Conservation (phyloP, 2,888 invertebrate genomes). For the Dynastes hyllus region DNA sequence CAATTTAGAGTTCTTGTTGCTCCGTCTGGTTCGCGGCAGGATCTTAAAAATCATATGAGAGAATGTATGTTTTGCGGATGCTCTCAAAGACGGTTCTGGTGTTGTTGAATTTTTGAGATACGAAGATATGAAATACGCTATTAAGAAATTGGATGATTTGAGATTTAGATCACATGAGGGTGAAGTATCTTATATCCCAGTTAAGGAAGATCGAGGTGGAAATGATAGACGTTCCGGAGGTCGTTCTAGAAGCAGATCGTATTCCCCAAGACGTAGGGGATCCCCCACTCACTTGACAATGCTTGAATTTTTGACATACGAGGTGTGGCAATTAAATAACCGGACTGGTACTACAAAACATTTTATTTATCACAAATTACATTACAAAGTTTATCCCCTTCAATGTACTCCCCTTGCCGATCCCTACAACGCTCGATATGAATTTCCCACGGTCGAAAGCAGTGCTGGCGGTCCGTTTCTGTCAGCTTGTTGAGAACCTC, state of each 20-base stretch:
- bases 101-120: conserved; percentile 98
- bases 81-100: conserved; percentile 98
- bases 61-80: conserved; percentile 99
- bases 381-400: no score
- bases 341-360: no score
- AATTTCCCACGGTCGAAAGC: no score
- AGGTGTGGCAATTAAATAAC: no score
- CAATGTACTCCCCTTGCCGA: no score
- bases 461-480: no score
- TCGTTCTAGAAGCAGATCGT: conserved; percentile 85
- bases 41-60: conserved; percentile 99
- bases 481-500: no score
- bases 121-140: conserved; percentile 99
- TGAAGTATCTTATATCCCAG: conserved; percentile 97
- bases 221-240: conserved; percentile 75
- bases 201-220: conserved; percentile 91
- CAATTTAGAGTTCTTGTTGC: conserved; percentile 96
- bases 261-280: conserved; percentile 85
- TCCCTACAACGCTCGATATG: no score
- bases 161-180: conserved; percentile 99
- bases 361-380: no score
- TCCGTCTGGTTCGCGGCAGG: conserved; percentile 94
- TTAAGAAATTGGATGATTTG: conserved; percentile 98
- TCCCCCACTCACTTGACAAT: conserved; percentile 84
- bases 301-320: no score